Evolutionary conservation across 2,797 vertebrate genomes (phyloP).

Genomic region (Ciconia nigra): DNA sequence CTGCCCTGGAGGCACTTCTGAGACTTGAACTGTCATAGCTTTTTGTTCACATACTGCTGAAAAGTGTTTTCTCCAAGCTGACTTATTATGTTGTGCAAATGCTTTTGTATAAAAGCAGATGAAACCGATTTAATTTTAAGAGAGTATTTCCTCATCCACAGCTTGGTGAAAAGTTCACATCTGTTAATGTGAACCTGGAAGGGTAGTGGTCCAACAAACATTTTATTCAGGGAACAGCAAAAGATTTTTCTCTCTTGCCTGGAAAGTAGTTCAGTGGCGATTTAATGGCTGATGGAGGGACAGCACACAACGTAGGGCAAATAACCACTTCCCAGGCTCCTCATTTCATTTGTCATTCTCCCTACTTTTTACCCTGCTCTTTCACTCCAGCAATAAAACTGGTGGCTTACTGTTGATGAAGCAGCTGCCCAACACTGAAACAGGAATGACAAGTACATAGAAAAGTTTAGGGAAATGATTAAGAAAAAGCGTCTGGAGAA

Average conservation of each 20-base stretch:
- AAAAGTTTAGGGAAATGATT: not conserved
- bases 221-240: not conserved
- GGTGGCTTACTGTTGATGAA: not conserved
- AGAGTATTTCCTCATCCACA: not conserved
- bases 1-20: not conserved
- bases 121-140: not conserved
- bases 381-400: not conserved
- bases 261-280: not conserved
- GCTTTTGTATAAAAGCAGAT: not conserved
- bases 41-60: not conserved
- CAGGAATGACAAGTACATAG: not conserved
- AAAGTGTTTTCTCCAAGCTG: not conserved
- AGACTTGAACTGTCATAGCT: not conserved
- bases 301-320: not conserved
- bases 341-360: not conserved
- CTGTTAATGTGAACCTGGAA: not conserved
- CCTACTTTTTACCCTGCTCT: not conserved
- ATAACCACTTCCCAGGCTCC: not conserved
- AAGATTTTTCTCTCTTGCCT: not conserved
- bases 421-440: not conserved
- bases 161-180: not conserved
- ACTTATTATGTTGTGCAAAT: not conserved
- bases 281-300: not conserved
- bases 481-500: not conserved
- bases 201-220: not conserved